Base-by-base conservation (phyloP, 2,113 vertebrate genomes). In the Cyprinodon tularosa region DNA sequence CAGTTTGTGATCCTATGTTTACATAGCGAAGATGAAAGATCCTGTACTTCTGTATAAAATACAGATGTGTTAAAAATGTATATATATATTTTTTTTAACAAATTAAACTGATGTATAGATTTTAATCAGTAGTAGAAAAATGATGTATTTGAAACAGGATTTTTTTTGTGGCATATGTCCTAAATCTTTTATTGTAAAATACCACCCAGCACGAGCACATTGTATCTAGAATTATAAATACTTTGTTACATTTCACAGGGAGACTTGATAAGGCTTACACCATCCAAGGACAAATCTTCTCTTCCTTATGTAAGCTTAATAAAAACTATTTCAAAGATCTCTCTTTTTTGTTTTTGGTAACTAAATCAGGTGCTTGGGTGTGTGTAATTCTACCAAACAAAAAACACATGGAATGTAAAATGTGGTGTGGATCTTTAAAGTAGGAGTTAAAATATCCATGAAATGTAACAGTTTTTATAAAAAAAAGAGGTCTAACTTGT, bases 161-260 rank as follows among this genome's bases (percentile, higher is more conserved):
- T 29, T 29, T 29, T 70, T 42, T 29, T 36, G 20, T 81, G 62
- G 40, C 45, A 66, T 40, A 67, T 76, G 47, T 39, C 71, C 72
- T 39, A 57, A 74, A 57, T 62, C 10, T 81, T 29, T 22, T n/a
- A 39, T 2, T 59, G 60, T 77, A 20, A 68, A 59, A 70, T 47
- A 3, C 29, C 29, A 71, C 62, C 22, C 53, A 71, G 40, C 66
- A 72, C 47, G n/a, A 47, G 45, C 70, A 7, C 44, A 67, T 17
- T 14, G 17, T 45, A 40, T 62, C 38, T 62, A 72, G 29, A 67
- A 68, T 69, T 84, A 63, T 81, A 73, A 81, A 89, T 66, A 73
- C 92, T 81, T 90, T 93, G 88, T 93, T 83, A 91, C 80, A 86
- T 90, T 93, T 93, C 81, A 88, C 93, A 94, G 94, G 92, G n/a